Evolutionary conservation across 1,140 invertebrate genomes (phyloP).

Genomic region (Melitaea cinxia): DNA sequence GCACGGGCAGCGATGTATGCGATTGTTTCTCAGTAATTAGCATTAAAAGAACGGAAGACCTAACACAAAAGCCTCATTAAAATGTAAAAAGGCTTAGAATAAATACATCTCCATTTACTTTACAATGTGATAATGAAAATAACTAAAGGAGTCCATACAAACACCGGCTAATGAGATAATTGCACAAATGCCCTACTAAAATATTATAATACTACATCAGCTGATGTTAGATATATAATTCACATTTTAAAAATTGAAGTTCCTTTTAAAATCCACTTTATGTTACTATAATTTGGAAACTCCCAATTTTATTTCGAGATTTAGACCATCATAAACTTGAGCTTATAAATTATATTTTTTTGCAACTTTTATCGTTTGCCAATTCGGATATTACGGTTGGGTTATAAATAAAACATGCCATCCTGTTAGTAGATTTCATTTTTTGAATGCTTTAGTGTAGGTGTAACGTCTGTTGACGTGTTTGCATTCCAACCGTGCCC

Average conservation of each 20-base stretch:
- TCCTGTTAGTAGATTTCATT: conserved; percentile 7
- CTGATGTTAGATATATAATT: too few relatives aligned
- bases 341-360: not conserved
- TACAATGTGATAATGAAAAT: not conserved
- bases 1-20: not conserved
- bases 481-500: conserved; percentile 28
- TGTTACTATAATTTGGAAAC: not conserved
- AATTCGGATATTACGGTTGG: not conserved
- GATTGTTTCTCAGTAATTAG: conserved; percentile 21
- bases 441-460: conserved; percentile 11
- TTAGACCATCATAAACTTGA: not conserved
- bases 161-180: too few relatives aligned
- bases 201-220: not conserved
- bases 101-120: not conserved
- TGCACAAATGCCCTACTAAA: too few relatives aligned
- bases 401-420: not conserved
- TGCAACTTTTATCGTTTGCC: not conserved
- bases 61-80: conserved; percentile 30
- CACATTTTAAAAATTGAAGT: not conserved
- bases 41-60: conserved; percentile 24
- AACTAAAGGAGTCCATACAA: not conserved
- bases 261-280: not conserved
- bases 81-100: conserved; percentile 17
- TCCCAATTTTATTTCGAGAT: not conserved
- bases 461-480: conserved; percentile 18